These are phyloP conservation scores for Parasteatoda lunata DNA, from an alignment of 2,888 invertebrate species.

Conservation along the genomic window DNA sequence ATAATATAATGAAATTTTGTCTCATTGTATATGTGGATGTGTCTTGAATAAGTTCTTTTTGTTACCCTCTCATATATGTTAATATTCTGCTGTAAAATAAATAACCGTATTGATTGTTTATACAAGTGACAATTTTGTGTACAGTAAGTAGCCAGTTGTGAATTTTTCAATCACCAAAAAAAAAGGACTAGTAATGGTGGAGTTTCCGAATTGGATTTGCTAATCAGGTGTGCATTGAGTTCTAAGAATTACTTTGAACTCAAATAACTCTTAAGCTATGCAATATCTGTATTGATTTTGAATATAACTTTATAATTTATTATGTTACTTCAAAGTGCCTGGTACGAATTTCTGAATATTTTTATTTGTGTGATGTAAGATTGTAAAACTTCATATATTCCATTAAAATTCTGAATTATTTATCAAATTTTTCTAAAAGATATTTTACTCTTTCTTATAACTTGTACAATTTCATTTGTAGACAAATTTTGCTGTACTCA, in stretches of 20 bases:
- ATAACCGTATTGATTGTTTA: neutral
- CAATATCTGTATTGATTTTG: neutral
- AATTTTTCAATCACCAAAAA: neutral
- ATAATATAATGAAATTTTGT: neutral
- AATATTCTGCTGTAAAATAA: no score
- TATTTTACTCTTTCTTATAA: no score
- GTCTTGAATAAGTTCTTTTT: neutral
- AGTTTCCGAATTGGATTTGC: neutral
- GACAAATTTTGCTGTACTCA: no score
- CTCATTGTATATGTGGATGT: neutral
- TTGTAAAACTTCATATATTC: no score
- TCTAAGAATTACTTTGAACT: neutral
- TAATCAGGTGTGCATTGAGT: neutral
- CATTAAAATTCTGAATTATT: no score
- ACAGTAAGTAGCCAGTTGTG: neutral
- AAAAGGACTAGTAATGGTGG: no score
- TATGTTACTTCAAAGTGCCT: slow-evolving; percentile 52
- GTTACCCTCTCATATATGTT: neutral
- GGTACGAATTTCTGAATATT: slow-evolving; percentile 3
- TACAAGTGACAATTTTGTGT: neutral
- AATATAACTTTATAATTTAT: slow-evolving; percentile 21
- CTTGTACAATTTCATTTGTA: no score
- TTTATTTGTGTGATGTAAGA: no score
- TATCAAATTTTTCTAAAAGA: no score
- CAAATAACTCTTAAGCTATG: neutral